Conservation (phyloP, 1,140 invertebrate species). For the Drosophila novamexicana region DNA sequence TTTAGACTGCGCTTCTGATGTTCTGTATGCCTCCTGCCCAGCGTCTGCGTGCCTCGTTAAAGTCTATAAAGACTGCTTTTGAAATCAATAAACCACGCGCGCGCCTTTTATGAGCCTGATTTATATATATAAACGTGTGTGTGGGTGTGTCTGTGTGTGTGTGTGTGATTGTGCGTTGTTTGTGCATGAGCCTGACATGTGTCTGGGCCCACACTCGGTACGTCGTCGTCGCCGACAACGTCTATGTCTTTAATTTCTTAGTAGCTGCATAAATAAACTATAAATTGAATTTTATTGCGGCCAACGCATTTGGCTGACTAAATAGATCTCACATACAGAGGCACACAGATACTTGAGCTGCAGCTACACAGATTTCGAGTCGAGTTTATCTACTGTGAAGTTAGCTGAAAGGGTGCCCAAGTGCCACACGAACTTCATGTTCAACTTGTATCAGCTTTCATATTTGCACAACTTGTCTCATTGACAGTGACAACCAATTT, state of each 20-base stretch:
- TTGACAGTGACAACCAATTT: background rate
- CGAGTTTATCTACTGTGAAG: conserved; percentile 13
- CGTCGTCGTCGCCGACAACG: conserved; percentile 7
- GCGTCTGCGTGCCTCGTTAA: conserved; percentile 49
- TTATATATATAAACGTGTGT: conserved; percentile 38
- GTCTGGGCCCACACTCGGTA: conserved; percentile 51
- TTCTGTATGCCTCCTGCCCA: background rate
- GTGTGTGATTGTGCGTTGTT: conserved; percentile 28
- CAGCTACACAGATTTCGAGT: conserved; percentile 12
- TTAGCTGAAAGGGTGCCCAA: conserved; percentile 1
- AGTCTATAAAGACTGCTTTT: conserved; percentile 68
- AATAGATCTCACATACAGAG: conserved; percentile 40
- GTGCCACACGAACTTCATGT: conserved; percentile 61
- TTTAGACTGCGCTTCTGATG: background rate
- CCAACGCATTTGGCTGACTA: conserved; percentile 49
- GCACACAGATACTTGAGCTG: conserved; percentile 26
- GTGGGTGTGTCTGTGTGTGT: conserved; percentile 4
- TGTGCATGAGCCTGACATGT: conserved; percentile 61
- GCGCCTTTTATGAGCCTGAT: conserved; percentile 70
- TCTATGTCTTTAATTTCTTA: conserved; percentile 76
- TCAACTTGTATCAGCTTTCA: conserved; percentile 50
- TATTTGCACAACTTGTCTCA: conserved; percentile 61
- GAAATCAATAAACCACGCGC: conserved; percentile 78
- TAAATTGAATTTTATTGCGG: conserved; percentile 75
- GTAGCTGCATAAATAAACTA: conserved; percentile 83